A percentile compares a stretch with the other conserved stretches of the same genome.
Evolutionary conservation across 2,113 vertebrate genomes (phyloP).

Genomic region (Hemibates koningsi): DNA sequence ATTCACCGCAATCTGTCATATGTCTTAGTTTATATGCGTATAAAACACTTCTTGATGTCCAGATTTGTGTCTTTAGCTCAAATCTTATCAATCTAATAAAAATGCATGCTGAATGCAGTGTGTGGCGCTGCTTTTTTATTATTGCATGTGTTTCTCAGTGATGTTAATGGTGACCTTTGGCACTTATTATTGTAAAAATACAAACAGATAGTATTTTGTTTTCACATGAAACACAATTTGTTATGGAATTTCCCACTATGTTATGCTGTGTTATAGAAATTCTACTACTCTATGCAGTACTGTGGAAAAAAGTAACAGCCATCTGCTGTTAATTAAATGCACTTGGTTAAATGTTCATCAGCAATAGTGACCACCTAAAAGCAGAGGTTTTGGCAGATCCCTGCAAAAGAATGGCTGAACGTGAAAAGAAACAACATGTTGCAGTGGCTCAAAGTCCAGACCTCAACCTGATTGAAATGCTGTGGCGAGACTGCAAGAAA

Average conservation of each 20-base stretch:
- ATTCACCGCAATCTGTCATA: rapidly evolving
- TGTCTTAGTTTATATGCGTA: not conserved
- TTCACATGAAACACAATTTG: not conserved
- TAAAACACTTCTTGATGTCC: not conserved
- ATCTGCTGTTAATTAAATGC: not conserved
- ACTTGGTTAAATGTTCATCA: not conserved
- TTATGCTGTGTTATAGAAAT: not conserved
- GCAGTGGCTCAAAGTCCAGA: not conserved
- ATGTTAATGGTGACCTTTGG: not conserved
- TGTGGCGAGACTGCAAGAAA: not conserved
- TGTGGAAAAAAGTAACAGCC: not conserved
- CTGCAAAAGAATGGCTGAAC: not conserved
- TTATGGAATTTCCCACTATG: not conserved
- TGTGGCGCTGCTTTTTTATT: not conserved
- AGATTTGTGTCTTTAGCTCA: not conserved
- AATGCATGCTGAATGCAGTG: not conserved
- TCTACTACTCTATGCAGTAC: not conserved
- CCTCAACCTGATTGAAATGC: not conserved
- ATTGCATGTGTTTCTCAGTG: not conserved
- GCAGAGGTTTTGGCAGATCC: not conserved
- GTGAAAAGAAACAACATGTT: not conserved
- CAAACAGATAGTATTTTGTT: not conserved
- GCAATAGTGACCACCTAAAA: not conserved
- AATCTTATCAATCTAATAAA: not conserved
- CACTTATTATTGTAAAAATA: not conserved